Evolutionary conservation across 2,888 invertebrate genomes (phyloP), one percentile per base, ranked within the genome.

Genomic region (Caenorhabditis imperialis): DNA sequence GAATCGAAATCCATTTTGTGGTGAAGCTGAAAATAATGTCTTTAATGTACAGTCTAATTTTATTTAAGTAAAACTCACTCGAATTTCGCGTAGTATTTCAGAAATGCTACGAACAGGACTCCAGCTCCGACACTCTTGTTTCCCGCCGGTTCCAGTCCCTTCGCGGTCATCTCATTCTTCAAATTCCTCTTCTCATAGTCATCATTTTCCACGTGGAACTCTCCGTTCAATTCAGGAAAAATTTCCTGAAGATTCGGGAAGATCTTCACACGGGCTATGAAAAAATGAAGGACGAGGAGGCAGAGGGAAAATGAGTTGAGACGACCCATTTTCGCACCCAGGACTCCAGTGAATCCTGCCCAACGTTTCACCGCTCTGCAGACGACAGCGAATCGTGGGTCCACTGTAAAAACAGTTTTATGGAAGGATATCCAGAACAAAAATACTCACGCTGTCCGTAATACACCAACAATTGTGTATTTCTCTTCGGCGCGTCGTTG

Each of bases 391-490:
- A 62, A 44, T 0, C 61, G 42, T 0, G 18, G 1, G 14, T 62
- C 61, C 7, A 44, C 61, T 62, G 48, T 10, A 57, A 57, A 45
- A 16, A 30, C n/a, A n/a, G n/a, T n/a, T n/a, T n/a, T n/a, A n/a
- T n/a, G n/a, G n/a, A n/a, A n/a, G n/a, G n/a, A n/a, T n/a, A n/a
- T n/a, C n/a, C n/a, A n/a, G n/a, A n/a, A n/a, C n/a, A n/a, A n/a
- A n/a, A 7, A 30, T 10, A 54, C 63, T 55, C 23, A 65, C 63
- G 1, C 23, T 65, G 55, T 1, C 50, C 55, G 14, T 65, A 65
- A 42, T 18, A 65, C 8, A 23, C 33, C 16, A 65, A 16, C 23
- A 65, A 12, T 33, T 55, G 47, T 6, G 63, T 65, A 30, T 65
- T 65, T 48, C 63, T 27, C 16, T 48, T 65, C 0, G 54, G n/a